phyloP scores from a whole-genome alignment of 2,113 vertebrate genomes.

The Podarcis muralis region DNA sequence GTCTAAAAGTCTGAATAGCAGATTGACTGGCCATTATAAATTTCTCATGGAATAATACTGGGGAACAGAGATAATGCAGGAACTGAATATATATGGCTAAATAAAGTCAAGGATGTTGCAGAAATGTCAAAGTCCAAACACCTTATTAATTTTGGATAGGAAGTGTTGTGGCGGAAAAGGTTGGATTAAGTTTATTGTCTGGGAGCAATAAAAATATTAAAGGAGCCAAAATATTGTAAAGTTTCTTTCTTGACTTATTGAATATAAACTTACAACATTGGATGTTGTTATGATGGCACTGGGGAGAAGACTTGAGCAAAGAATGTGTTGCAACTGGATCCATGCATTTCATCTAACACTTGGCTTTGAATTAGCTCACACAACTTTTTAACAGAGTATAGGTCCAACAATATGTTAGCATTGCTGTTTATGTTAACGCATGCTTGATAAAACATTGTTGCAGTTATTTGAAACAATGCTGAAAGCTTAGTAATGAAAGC shows the following conservation, averaged over 20 bases:
- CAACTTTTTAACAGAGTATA: neutral
- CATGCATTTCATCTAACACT: neutral
- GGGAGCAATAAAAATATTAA: neutral
- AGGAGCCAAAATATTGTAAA: neutral
- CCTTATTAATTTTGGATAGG: neutral
- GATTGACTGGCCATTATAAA: neutral
- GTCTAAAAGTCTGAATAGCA: neutral
- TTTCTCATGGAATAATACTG: neutral
- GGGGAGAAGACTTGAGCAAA: neutral
- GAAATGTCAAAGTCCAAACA: neutral
- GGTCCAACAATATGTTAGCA: neutral
- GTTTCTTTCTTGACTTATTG: neutral
- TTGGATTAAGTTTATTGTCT: neutral
- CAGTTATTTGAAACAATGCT: neutral
- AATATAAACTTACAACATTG: neutral
- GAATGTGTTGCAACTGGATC: neutral
- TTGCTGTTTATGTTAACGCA: neutral
- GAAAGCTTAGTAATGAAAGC: neutral
- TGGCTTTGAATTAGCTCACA: neutral
- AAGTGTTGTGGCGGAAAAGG: neutral
- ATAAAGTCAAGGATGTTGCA: neutral
- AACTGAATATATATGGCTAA: neutral
- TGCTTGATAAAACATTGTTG: neutral
- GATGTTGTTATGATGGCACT: neutral
- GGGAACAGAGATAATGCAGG: neutral